Base-by-base conservation (phyloP, 2,888 invertebrate species). In the Pegoplata infirma region DNA sequence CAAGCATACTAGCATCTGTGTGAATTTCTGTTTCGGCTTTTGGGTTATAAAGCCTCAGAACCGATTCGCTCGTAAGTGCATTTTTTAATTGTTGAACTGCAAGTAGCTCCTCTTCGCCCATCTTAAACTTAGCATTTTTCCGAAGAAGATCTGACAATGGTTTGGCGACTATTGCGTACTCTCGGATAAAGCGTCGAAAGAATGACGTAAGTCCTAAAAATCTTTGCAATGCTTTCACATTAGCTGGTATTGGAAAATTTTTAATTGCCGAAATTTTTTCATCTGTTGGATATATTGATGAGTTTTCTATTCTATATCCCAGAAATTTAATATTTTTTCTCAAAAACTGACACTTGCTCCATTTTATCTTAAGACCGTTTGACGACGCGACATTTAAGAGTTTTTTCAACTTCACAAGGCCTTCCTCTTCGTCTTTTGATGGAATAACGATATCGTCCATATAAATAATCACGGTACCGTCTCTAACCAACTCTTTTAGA, bases 391-490 rank as follows among this genome's bases (percentile, higher is more conserved):
- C 28, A 14, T 23, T 14, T 10, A 64, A 59, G 10, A 59, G 51
- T 40, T 14, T 36, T 23, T 4, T 5, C 7, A 66, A 44, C 10
- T 69, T 64, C 10, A 8, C 4, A 10, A 55, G 28, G 10, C 56
- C 74, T 19, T 81, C 80, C 0, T 47, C 21, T 32, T 80, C 76
- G 10, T 74, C 46, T 14, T 51, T 53, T 1, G 81, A 51, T n/a
- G 77, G 73, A 36, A 82, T 73, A 14, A 81, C 73, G 1, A 81
- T 55, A 21, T 82, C 81, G 36, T 81, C 81, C 69, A 82, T 80
- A 19, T 80, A 81, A 12, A 77, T 51, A 0, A 79, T 44, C 1
- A 81, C 44, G 2, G 32, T 56, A 23, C 46, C 58, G 7, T 74
- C 56, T 19, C 44, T 32, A 2, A 81, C 47, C 23, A 81, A 36